Evolutionary conservation across 2,888 invertebrate species (phyloP).

Genomic region (Lampropteryx suffumata): DNA sequence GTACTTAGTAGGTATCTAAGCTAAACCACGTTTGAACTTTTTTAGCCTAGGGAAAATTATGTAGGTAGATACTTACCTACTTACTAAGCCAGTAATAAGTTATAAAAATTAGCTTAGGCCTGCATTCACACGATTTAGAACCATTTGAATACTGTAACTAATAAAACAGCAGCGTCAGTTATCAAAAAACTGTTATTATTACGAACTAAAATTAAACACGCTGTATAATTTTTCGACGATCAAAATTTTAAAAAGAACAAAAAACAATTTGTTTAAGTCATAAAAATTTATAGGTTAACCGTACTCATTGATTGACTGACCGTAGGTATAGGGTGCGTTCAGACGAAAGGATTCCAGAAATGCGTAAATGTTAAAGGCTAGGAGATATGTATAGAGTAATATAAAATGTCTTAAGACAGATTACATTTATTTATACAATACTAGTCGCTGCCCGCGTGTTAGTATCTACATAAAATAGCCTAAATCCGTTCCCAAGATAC

Average conservation of each 20-base stretch:
- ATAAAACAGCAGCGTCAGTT: slow-evolving; percentile 25
- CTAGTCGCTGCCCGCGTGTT: too few relatives aligned
- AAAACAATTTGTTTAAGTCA: slow-evolving; percentile 32
- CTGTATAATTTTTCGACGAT: slow-evolving; percentile 25
- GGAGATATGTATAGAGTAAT: too few relatives aligned
- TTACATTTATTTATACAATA: too few relatives aligned
- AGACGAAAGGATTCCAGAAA: slow-evolving; percentile 3
- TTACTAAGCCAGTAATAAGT: too few relatives aligned
- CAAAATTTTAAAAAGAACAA: slow-evolving; percentile 21
- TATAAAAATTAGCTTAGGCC: too few relatives aligned
- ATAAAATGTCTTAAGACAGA: too few relatives aligned
- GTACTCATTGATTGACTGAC: slow-evolving; percentile 55
- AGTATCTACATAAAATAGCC: too few relatives aligned
- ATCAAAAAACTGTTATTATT: slow-evolving; percentile 28
- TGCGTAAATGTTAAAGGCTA: neutral
- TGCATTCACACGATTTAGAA: neutral
- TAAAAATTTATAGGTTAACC: slow-evolving; percentile 55
- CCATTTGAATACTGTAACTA: slow-evolving; percentile 8
- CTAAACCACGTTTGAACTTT: too few relatives aligned
- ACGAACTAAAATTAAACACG: slow-evolving; percentile 32
- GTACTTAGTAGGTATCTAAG: too few relatives aligned
- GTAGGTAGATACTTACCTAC: too few relatives aligned
- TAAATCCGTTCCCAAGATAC: too few relatives aligned
- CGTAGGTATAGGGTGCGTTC: slow-evolving; percentile 41
- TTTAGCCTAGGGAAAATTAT: too few relatives aligned